Conservation (phyloP, 2,797 vertebrate genomes). For the Spea hammondii region DNA sequence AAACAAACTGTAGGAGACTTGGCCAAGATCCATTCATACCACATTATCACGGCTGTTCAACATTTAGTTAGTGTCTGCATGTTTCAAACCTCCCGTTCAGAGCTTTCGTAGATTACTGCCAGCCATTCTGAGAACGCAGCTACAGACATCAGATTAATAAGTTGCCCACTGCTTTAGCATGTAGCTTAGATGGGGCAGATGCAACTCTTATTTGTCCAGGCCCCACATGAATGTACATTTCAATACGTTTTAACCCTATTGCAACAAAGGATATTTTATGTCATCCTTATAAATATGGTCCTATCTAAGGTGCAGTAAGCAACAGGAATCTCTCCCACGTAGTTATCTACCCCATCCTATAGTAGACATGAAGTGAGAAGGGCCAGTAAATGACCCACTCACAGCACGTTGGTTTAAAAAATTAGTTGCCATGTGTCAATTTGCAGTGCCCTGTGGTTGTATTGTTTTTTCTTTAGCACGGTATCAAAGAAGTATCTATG, state of each 20-base stretch:
- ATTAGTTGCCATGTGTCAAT: too few species aligned
- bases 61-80: conserved; percentile 41
- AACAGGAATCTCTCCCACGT: too few species aligned
- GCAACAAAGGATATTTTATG: conserved; percentile 2
- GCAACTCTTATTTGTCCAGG: conserved; percentile 36
- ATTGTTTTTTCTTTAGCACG: too few species aligned
- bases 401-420: too few species aligned
- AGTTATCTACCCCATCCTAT: too few species aligned
- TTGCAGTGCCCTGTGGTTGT: too few species aligned
- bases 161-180: conserved; percentile 29
- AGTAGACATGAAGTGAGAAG: too few species aligned
- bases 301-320: too few species aligned
- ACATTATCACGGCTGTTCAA: conserved; percentile 34
- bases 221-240: conserved; percentile 14
- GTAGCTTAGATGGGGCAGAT: conserved; percentile 25
- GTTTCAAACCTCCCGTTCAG: conserved; percentile 17
- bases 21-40: conserved; percentile 29
- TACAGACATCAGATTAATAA: conserved; percentile 45
- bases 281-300: too few species aligned
- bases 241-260: background rate
- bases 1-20: conserved; percentile 34
- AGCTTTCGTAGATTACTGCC: conserved; percentile 27
- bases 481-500: too few species aligned
- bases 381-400: too few species aligned
- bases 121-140: conserved; percentile 13